Evolutionary conservation across 2,888 invertebrate species (phyloP), one percentile per base, ranked within the genome.

Genomic region (Tryphoninae sp.): DNA sequence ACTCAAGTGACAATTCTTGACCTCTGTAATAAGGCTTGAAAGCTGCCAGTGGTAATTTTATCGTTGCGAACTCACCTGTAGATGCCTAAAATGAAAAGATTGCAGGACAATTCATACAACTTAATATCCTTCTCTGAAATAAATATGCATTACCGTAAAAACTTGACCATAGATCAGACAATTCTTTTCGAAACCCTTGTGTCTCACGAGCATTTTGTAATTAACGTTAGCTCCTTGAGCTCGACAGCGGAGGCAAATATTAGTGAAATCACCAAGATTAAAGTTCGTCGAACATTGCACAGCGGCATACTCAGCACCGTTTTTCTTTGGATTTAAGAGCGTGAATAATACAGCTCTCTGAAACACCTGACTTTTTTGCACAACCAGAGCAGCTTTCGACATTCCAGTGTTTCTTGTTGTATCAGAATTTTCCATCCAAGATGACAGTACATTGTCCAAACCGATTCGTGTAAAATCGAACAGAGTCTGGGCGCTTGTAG

Each of bases 1-100:
- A 85, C 42, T 88, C 87, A 49, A 89, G 78, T 4, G 88, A 77
- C 16, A 92, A 83, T 67, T 89, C 86, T 64, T 87, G 88, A 0
- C 93, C 93, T 65, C 92, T 88, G 80, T 89, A 92, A 81, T 92
- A 93, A 0, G 92, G 92, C 80, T 92, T 89, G 82, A 93, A 93
- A 55, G 90, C 88, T 22, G 81, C 77, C 40, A 93, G 85, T 16
- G 91, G 89, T 13, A 93, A 86, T 81, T 88, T 87, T 3, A 92
- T 85, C 11, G 83, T 83, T 33, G 84, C 83, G 76, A 92, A 91
- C 59, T 91, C 89, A 58, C 85, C 84, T 26, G 84, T 84, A 3
- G 90, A 88, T 33, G 89, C 91, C 91, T 92, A 81, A 42, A 89
- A 88, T 53, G 78, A 23, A 83, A 55, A 26, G 61, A 49, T 33